Base-by-base conservation (phyloP, 1,140 invertebrate genomes). In the Tribolium castaneum region DNA sequence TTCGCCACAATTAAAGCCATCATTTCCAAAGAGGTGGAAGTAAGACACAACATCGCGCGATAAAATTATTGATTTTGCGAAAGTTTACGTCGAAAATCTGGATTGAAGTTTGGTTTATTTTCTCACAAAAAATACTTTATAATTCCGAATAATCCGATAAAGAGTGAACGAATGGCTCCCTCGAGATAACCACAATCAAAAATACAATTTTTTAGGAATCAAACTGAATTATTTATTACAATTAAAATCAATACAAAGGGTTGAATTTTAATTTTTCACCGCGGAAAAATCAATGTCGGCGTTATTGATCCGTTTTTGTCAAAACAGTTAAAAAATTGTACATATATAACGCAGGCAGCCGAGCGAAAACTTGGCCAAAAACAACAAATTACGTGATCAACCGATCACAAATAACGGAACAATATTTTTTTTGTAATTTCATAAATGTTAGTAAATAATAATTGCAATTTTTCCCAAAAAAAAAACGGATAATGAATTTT, bases 1-100 rank as follows among this genome's bases (percentile, higher is more conserved):
- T 59, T 59, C n/a, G 22, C 6, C 14, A 59, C 54, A 59, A 59
- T 59, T 59, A 19, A 59, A 59, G 19, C n/a, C 16, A 59, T 59
- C 16, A 59, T 59, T 59, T 25, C 1, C 19, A 10, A 16, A 22
- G n/a, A 6, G 4, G 1, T 3, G 19, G 16, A 59, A 59, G 6
- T 25, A 59, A 59, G 19, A 19, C 19, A 19, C 16, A 22, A 19
- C 16, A 22, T 25, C 54, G 19, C 6, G n/a, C 19, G 54, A 59
- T 59, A 59, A 59, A 59, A 59, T 59, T 59, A 59, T 59, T 25
- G 54, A 59, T 59, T 59, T 25, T 14, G 16, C 0, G 12, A 14
- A 52, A 7, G 10, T 19, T 25, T 25, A 1, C 19, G 9, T 3
- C 54, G 54, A 3, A 52, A 52, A 52, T 14, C 51, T 52, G 6